Conservation (phyloP, 2,113 vertebrate genomes). For the Polyodon spathula region DNA sequence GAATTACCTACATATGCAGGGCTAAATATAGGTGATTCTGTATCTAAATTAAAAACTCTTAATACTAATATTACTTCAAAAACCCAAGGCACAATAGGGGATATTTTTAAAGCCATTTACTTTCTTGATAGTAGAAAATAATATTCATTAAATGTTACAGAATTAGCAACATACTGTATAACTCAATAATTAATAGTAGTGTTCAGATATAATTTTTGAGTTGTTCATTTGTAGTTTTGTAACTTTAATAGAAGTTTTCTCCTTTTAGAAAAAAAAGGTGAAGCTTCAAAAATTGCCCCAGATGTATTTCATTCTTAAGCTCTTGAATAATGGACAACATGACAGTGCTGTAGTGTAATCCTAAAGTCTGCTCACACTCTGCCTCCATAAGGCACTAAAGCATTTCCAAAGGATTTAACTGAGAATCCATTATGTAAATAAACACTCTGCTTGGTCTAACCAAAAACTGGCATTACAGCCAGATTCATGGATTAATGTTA, state of each 20-base stretch:
- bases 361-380: slow-evolving; percentile 19
- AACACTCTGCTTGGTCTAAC: background rate
- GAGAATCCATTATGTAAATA: slow-evolving; percentile 18
- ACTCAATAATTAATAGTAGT: too few relatives aligned
- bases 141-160: background rate
- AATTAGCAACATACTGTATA: background rate
- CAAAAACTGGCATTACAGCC: background rate
- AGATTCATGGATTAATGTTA: slow-evolving; percentile 11
- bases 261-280: too few relatives aligned
- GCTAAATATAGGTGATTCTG: background rate
- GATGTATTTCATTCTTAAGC: slow-evolving; percentile 5
- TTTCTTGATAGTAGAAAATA: background rate
- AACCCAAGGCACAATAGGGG: slow-evolving; percentile 28
- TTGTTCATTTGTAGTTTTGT: too few relatives aligned
- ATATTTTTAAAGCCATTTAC: slow-evolving; percentile 6
- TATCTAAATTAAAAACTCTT: background rate
- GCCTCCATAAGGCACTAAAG: slow-evolving; percentile 45
- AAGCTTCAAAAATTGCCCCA: background rate
- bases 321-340: background rate
- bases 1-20: slow-evolving; percentile 33
- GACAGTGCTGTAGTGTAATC: slow-evolving; percentile 21
- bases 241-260: too few relatives aligned
- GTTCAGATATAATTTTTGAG: too few relatives aligned
- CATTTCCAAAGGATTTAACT: slow-evolving; percentile 35
- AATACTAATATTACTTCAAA: slow-evolving; percentile 23